A percentile compares a stretch with the other conserved stretches of the same genome.
Evolutionary conservation across 2,113 vertebrate species (phyloP).

Genomic region (Aptenodytes forsteri): DNA sequence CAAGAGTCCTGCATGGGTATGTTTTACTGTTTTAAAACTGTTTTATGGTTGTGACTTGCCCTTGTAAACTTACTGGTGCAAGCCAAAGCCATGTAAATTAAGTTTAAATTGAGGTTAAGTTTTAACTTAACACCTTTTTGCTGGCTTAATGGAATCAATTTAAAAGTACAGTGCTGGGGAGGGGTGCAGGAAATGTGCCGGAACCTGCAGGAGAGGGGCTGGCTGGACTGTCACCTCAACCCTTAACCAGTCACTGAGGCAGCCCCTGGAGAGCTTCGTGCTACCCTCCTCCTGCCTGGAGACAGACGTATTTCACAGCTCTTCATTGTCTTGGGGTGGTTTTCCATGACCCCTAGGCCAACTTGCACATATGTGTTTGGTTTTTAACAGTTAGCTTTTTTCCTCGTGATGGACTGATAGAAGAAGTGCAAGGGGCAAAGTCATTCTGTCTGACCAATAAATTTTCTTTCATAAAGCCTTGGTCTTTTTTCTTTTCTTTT

Average conservation of each 20-base stretch:
- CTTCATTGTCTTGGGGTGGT: neutral
- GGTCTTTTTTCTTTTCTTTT: neutral
- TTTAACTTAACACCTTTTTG: neutral
- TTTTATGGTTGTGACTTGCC: neutral
- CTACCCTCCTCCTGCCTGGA: neutral
- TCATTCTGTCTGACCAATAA: neutral
- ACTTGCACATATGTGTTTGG: fast-evolving
- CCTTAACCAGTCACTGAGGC: neutral
- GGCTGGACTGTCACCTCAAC: neutral
- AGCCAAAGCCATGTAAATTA: neutral
- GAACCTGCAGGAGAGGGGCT: neutral
- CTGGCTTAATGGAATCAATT: neutral
- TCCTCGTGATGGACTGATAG: neutral
- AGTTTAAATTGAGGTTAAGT: neutral
- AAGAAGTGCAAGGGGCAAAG: neutral
- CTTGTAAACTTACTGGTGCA: neutral
- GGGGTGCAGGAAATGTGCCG: neutral
- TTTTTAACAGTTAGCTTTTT: neutral
- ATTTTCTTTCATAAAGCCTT: neutral
- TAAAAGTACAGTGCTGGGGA: neutral
- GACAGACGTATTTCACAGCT: neutral
- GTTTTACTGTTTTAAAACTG: neutral
- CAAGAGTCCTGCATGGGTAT: neutral
- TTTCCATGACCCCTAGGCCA: neutral
- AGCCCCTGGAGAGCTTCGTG: neutral